Conservation (phyloP, 2,113 vertebrate species). For the Chascanopsetta lugubris region DNA sequence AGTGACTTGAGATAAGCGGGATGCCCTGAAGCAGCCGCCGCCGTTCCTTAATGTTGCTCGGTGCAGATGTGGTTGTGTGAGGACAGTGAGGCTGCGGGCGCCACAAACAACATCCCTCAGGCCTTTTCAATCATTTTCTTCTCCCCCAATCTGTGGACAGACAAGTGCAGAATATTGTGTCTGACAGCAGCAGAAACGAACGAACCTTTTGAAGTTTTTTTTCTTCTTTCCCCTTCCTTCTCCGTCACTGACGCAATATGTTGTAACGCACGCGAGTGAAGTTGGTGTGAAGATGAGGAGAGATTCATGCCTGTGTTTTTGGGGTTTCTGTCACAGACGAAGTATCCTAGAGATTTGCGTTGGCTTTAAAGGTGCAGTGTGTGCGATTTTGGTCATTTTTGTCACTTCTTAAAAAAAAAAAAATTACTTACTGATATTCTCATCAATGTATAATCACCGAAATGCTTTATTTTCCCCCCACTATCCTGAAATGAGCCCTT, state of each 20-base stretch:
- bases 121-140: conserved; percentile 5
- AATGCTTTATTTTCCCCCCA: too few relatives aligned
- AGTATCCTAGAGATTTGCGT: not conserved
- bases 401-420: too few relatives aligned
- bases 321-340: not conserved
- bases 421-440: too few relatives aligned
- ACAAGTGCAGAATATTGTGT: conserved; percentile 34
- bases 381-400: too few relatives aligned
- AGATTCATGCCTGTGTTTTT: conserved; percentile 17
- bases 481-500: too few relatives aligned
- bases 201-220: conserved; percentile 47
- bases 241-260: conserved; percentile 60
- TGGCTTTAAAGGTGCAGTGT: too few relatives aligned
- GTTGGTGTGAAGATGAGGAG: conserved; percentile 21
- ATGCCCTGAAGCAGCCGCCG: conserved; percentile 30
- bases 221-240: not conserved
- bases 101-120: conserved; percentile 26
- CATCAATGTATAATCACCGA: too few relatives aligned
- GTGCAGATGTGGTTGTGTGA: conserved; percentile 26
- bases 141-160: not conserved
- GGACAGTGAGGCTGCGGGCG: conserved; percentile 18
- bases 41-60: conserved; percentile 7
- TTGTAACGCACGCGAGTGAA: conserved; percentile 37
- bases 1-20: conserved; percentile 7
- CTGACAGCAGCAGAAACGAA: conserved; percentile 45